These are phyloP conservation scores for Heterotilapia buettikoferi DNA, from an alignment of 2,113 vertebrate species.

Conservation along the genomic window DNA sequence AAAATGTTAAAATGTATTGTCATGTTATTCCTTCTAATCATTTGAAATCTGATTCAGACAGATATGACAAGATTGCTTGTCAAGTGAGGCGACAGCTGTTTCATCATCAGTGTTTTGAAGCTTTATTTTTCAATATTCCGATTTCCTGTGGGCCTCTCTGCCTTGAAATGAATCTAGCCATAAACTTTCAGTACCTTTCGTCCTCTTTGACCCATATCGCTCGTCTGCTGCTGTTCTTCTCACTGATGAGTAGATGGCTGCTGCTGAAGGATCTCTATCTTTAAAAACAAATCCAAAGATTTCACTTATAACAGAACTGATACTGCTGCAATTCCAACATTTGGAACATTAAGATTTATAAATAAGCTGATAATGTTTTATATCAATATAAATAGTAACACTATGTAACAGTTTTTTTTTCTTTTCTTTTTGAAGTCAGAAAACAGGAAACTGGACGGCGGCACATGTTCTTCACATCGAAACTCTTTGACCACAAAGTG, in stretches of 20 bases:
- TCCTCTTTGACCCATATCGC: neutral
- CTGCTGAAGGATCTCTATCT: rapidly evolving
- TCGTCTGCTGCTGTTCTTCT: rapidly evolving
- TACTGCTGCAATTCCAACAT: neutral
- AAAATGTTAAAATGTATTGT: neutral
- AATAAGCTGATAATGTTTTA: neutral
- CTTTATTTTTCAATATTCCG: neutral
- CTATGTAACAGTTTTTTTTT: rapidly evolving
- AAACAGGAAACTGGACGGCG: neutral
- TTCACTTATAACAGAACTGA: neutral
- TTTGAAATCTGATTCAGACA: neutral
- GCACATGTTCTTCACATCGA: rapidly evolving
- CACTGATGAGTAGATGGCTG: rapidly evolving
- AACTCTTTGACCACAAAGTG: neutral
- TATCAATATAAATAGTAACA: neutral
- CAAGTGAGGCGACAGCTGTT: neutral
- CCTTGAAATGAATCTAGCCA: rapidly evolving
- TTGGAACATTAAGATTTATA: neutral
- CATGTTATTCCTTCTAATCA: rapidly evolving
- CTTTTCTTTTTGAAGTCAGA: rapidly evolving
- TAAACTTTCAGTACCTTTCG: neutral
- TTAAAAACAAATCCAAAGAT: neutral
- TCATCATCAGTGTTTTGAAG: rapidly evolving
- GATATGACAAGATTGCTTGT: neutral
- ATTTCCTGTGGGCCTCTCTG: rapidly evolving